Evolutionary conservation across 2,113 vertebrate genomes (phyloP).

Genomic region (Egretta garzetta): DNA sequence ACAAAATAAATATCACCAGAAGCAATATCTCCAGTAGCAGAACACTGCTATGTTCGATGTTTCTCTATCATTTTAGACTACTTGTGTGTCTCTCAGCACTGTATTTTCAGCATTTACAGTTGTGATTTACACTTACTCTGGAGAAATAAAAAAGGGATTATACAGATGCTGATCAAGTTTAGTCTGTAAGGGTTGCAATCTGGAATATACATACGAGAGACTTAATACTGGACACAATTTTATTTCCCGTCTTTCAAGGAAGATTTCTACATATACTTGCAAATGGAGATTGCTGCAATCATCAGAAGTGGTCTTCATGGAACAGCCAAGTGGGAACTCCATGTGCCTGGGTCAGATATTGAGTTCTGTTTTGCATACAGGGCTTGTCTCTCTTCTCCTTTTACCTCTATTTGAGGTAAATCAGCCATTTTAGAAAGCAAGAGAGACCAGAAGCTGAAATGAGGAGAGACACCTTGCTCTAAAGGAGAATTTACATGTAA

Average conservation of each 20-base stretch:
- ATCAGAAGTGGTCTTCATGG: neutral
- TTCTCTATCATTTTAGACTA: neutral
- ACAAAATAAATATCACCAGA: slow-evolving; percentile 32
- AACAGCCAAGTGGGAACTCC: neutral
- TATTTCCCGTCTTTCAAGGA: slow-evolving; percentile 25
- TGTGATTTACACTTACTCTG: neutral
- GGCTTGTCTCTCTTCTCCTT: neutral
- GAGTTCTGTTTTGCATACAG: neutral
- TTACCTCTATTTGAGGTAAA: neutral
- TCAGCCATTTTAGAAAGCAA: neutral
- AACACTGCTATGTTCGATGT: neutral
- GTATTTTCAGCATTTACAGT: neutral
- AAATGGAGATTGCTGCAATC: neutral
- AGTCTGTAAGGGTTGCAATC: neutral
- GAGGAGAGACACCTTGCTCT: neutral
- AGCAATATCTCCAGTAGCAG: slow-evolving; percentile 22
- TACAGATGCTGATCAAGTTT: neutral
- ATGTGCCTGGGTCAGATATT: neutral
- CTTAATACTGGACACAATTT: neutral
- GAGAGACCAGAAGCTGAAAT: neutral
- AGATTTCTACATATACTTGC: neutral
- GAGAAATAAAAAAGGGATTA: neutral
- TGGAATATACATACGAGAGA: neutral
- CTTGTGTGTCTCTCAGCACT: neutral
- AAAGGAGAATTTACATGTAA: neutral